Base-by-base conservation (phyloP, 2,113 vertebrate genomes). In the Oreochromis spilurus region DNA sequence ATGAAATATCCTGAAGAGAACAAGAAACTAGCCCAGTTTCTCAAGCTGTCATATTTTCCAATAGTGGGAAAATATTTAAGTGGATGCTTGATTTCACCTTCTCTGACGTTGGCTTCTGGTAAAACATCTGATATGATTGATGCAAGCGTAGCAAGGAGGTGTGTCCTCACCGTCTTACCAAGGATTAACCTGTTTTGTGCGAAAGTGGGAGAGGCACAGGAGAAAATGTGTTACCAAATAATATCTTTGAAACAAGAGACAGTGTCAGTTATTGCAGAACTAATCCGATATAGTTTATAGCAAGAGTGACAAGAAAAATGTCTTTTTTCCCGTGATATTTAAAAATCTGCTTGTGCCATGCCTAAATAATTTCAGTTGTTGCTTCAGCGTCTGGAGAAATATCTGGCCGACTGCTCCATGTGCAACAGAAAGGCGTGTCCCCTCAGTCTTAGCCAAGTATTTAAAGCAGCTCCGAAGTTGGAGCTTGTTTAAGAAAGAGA, bases 341-440 rank as follows among this genome's bases (percentile, higher is more conserved):
- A n/a, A 43, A n/a, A 10, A 29, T 2, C 4, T 81, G 2, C 16
- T 55, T 29, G 45, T 21, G 29, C 26, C 5, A 7, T 17, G 26
- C 40, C 31, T 6, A 26, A 48, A 57, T 31, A 12, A 57, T 65
- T 88, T 57, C 3, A 29, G 7, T 10, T 82, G 21, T 75, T 72
- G 17, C 6, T 36, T 53, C 72, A 52, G 45, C 4, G 3, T 31
- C 26, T 77, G 45, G 10, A n/a, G 5, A 16, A 54, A 26, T 36
- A 19, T 54, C 6, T 54, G 52, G n/a, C 5, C 10, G 54, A 45
- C 70, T 45, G 14, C 9, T 62, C 43, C 54, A 9, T 72, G 70
- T 48, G 79, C 67, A 21, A 57, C 45, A 45, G 29, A 29, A 88
- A 54, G 94, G 95, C 67, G 93, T 94, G 92, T 81, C 87, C 87